phyloP scores from a whole-genome alignment of 1,140 invertebrate genomes.

The Geopemphigus sp. region DNA sequence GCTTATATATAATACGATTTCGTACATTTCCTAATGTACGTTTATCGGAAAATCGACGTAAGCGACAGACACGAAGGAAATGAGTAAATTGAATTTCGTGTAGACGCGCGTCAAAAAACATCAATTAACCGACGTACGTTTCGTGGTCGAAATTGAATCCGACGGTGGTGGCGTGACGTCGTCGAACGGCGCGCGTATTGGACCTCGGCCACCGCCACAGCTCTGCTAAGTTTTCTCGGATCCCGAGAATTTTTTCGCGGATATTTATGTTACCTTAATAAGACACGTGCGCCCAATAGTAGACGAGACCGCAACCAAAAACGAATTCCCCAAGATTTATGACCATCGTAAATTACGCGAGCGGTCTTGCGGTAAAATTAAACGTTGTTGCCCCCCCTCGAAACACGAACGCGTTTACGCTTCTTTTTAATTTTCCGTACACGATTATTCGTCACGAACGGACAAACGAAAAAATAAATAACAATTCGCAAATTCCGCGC shows the following conservation, averaged over 20 bases:
- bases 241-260: background rate
- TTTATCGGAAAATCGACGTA: background rate
- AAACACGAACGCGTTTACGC: background rate
- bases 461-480: no score
- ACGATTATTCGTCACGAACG: background rate
- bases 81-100: background rate
- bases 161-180: background rate
- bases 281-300: background rate
- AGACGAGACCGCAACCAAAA: conserved; percentile 12
- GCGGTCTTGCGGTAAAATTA: conserved; percentile 16
- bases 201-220: background rate
- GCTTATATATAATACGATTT: no score
- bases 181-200: background rate
- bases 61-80: background rate
- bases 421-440: background rate
- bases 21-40: no score
- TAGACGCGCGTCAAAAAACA: background rate
- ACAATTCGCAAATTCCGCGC: no score
- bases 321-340: conserved; percentile 44
- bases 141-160: background rate
- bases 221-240: no score
- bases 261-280: conserved; percentile 41
- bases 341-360: conserved; percentile 20
- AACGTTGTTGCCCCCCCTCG: background rate
- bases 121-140: background rate